phyloP scores from a whole-genome alignment of 1,140 invertebrate genomes.

The Camponotus floridanus region DNA sequence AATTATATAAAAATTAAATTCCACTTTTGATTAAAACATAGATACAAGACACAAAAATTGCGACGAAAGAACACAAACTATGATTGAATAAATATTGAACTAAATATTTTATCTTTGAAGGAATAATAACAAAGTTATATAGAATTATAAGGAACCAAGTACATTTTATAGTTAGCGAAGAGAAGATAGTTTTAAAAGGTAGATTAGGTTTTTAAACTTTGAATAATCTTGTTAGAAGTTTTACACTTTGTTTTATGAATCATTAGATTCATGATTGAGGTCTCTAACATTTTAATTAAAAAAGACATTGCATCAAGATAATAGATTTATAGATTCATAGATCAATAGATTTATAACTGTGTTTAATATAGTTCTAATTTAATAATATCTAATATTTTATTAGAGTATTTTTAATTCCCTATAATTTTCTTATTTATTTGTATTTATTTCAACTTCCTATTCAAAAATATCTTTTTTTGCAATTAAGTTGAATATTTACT shows the following conservation, averaged over 20 bases:
- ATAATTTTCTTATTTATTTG: not conserved
- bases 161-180: not conserved
- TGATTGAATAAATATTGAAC: not conserved
- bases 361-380: not conserved
- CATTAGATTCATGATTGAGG: not conserved
- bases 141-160: not conserved
- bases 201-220: not conserved
- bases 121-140: constrained; percentile 10
- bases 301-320: not conserved
- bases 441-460: too few species aligned
- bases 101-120: not conserved
- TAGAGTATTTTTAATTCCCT: not conserved
- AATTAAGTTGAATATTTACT: not conserved
- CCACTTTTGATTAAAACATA: not conserved
- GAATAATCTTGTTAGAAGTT: not conserved
- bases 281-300: not conserved
- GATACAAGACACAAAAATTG: too few species aligned
- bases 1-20: not conserved
- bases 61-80: not conserved
- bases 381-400: not conserved
- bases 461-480: too few species aligned
- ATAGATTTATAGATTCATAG: too few species aligned
- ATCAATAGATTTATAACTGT: not conserved
- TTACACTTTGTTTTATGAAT: not conserved
- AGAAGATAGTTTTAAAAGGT: not conserved